phyloP scores from a whole-genome alignment of 2,888 invertebrate species.

The Spodoptera littoralis region DNA sequence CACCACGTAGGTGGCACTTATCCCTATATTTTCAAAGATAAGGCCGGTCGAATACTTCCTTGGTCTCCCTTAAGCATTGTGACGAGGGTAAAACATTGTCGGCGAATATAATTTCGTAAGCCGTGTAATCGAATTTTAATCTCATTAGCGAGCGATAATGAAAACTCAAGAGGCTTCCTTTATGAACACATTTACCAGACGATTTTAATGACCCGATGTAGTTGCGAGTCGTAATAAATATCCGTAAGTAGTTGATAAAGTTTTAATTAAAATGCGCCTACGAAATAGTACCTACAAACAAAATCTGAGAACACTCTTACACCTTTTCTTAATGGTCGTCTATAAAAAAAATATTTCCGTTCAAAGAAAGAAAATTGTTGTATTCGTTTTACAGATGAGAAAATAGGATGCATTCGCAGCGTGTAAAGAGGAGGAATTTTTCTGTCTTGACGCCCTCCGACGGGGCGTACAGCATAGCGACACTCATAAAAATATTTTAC shows the following conservation, averaged over 20 bases:
- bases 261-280: conserved; percentile 11
- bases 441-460: conserved; percentile 55
- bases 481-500: conserved; percentile 17
- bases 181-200: conserved; percentile 55
- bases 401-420: conserved; percentile 66
- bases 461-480: conserved; percentile 30
- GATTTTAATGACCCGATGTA: conserved; percentile 53
- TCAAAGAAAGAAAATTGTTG: conserved; percentile 53
- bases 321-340: conserved; percentile 25
- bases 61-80: conserved; percentile 53
- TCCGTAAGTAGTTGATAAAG: conserved; percentile 29
- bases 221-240: conserved; percentile 35
- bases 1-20: conserved; percentile 10
- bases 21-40: conserved; percentile 39
- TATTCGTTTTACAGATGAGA: conserved; percentile 60
- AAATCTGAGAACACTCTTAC: conserved; percentile 14
- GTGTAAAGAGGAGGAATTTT: conserved; percentile 58
- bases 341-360: conserved; percentile 41
- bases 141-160: conserved; percentile 70
- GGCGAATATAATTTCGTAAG: conserved; percentile 64
- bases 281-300: conserved; percentile 13
- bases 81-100: conserved; percentile 61
- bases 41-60: conserved; percentile 40
- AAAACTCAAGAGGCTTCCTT: conserved; percentile 61
- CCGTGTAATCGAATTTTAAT: conserved; percentile 72